These are phyloP conservation scores for Mythimna albipuncta DNA, from an alignment of 2,888 invertebrate species.

Conservation along the genomic window DNA sequence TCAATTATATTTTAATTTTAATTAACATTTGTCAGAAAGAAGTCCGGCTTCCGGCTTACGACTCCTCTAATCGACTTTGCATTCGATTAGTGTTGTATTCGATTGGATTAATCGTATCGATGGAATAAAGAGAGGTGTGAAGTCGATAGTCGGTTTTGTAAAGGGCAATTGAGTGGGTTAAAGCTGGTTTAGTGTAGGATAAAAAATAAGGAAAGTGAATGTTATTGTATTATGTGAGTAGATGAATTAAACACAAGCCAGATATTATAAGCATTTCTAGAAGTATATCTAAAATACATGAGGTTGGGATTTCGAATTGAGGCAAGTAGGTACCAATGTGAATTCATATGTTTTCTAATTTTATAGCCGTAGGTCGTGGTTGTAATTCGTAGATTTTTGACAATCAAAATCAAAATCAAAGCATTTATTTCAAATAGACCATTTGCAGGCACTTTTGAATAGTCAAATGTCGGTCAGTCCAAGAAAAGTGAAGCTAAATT, in stretches of 20 bases:
- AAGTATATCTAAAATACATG: neutral
- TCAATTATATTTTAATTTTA: constrained; percentile 69
- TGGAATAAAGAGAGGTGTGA: constrained; percentile 33
- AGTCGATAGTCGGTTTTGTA: constrained; percentile 21
- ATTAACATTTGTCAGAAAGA: constrained; percentile 69
- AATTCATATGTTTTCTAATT: too few species aligned
- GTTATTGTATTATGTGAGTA: neutral
- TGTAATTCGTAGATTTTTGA: too few species aligned
- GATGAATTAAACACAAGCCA: neutral
- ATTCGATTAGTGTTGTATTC: constrained; percentile 60
- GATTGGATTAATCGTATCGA: constrained; percentile 51
- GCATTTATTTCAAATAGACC: too few species aligned
- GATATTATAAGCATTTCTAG: neutral
- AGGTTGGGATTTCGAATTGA: neutral
- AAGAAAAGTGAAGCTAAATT: too few species aligned
- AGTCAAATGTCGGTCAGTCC: too few species aligned
- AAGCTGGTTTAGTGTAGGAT: neutral
- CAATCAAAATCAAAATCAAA: too few species aligned
- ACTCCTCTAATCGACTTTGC: constrained; percentile 65
- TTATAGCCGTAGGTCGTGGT: too few species aligned
- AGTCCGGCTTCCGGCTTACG: constrained; percentile 70
- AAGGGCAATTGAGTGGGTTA: constrained; percentile 13
- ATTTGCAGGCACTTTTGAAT: too few species aligned
- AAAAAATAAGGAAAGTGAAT: neutral
- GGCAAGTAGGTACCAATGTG: too few species aligned